Conservation (phyloP, 2,113 vertebrate species). For the Indri indri region DNA sequence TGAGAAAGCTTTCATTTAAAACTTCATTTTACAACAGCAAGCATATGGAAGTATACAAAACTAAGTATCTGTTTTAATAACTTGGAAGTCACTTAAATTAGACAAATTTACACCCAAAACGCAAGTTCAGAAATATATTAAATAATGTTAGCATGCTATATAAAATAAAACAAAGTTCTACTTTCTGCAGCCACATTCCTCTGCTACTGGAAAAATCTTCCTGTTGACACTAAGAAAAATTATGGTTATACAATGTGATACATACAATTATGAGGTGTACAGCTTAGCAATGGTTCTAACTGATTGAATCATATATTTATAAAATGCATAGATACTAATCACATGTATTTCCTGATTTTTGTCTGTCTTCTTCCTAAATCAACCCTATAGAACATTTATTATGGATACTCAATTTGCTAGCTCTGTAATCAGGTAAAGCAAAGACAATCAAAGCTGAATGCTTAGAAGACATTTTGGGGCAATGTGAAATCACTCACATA, state of each 20-base stretch:
- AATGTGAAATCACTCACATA: no score
- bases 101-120: constrained; percentile 26
- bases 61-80: neutral
- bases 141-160: neutral
- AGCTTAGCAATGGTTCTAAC: neutral
- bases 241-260: neutral
- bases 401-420: neutral
- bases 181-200: neutral
- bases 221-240: constrained; percentile 46
- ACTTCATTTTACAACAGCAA: constrained; percentile 25
- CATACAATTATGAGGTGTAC: neutral
- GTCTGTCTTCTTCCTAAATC: neutral
- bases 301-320: neutral
- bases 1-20: neutral
- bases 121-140: neutral
- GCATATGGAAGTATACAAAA: neutral
- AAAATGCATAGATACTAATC: neutral
- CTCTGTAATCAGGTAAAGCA: neutral
- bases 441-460: neutral
- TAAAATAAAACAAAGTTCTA: neutral
- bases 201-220: neutral
- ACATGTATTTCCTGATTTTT: neutral
- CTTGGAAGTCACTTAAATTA: constrained; percentile 33
- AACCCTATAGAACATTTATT: neutral
- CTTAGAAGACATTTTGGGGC: neutral